Conservation (phyloP, 2,797 vertebrate genomes). For the Craterocephalus amniculus region DNA sequence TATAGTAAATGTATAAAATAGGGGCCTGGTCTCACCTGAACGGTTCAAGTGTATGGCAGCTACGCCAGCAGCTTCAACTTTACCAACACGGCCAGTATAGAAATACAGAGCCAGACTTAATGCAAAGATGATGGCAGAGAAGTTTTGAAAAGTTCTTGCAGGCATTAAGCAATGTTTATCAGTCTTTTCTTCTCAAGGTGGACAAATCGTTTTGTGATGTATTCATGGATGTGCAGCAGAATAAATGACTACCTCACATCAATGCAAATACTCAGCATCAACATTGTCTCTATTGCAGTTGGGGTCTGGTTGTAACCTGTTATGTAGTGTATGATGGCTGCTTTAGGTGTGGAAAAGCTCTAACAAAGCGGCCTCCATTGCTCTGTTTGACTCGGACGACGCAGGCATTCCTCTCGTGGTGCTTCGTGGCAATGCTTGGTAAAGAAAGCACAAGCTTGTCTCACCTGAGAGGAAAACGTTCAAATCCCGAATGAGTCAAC, state of each 20-base stretch:
- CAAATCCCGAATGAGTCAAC: slow-evolving; percentile 42
- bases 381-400: slow-evolving; percentile 12
- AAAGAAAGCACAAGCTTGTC: slow-evolving; percentile 31
- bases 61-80: slow-evolving; percentile 58
- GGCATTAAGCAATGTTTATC: slow-evolving; percentile 19
- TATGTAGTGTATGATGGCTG: not conserved
- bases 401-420: slow-evolving; percentile 9
- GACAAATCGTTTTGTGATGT: slow-evolving; percentile 26
- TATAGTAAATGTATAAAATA: slow-evolving; percentile 25
- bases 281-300: slow-evolving; percentile 8
- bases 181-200: slow-evolving; percentile 3
- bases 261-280: slow-evolving; percentile 19
- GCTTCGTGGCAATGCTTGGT: slow-evolving; percentile 13
- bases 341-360: slow-evolving; percentile 16
- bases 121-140: slow-evolving; percentile 49
- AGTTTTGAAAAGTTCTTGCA: slow-evolving; percentile 36
- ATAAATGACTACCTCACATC: slow-evolving; percentile 5
- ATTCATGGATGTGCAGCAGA: slow-evolving; percentile 29
- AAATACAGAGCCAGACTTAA: slow-evolving; percentile 30
- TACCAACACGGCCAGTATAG: slow-evolving; percentile 58
- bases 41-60: slow-evolving; percentile 56
- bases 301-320: not conserved
- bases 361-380: slow-evolving; percentile 9
- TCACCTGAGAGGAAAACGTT: slow-evolving; percentile 41
- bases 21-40: slow-evolving; percentile 36